These are phyloP conservation scores for Nesogale talazaci DNA, from an alignment of 2,113 vertebrate genomes.

Conservation along the genomic window DNA sequence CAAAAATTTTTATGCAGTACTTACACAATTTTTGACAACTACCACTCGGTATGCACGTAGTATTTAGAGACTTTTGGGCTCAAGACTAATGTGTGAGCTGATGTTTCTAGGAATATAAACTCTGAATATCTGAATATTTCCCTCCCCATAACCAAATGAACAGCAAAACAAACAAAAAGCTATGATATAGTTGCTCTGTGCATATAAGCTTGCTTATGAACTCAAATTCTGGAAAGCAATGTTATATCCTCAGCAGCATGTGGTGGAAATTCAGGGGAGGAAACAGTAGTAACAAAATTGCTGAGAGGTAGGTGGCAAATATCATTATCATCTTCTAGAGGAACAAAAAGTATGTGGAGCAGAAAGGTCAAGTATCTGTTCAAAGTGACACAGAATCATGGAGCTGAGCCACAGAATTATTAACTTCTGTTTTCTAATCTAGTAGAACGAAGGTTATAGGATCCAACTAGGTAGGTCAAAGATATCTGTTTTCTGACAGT, in stretches of 20 bases:
- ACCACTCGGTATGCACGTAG: not conserved
- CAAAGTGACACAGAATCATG: slow-evolving; percentile 67
- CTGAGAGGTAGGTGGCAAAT: slow-evolving; percentile 65
- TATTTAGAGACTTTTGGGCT: not conserved
- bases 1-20: not conserved
- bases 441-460: slow-evolving; percentile 62
- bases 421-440: slow-evolving; percentile 78
- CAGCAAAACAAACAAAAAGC: not conserved
- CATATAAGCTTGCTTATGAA: not conserved
- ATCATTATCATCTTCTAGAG: slow-evolving; percentile 73
- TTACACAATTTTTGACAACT: not conserved
- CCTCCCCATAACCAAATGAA: no score
- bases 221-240: not conserved
- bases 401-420: slow-evolving; percentile 65
- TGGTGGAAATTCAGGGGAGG: not conserved
- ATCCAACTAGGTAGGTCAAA: slow-evolving; percentile 71
- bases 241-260: not conserved
- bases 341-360: slow-evolving; percentile 18
- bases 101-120: not conserved
- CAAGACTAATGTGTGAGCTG: not conserved
- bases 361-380: slow-evolving; percentile 74
- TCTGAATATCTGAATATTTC: not conserved
- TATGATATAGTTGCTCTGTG: no score
- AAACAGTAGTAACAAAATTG: slow-evolving; percentile 57
- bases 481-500: slow-evolving; percentile 53